Evolutionary conservation across 2,888 invertebrate species (phyloP).

Genomic region (Thecophora atra): DNA sequence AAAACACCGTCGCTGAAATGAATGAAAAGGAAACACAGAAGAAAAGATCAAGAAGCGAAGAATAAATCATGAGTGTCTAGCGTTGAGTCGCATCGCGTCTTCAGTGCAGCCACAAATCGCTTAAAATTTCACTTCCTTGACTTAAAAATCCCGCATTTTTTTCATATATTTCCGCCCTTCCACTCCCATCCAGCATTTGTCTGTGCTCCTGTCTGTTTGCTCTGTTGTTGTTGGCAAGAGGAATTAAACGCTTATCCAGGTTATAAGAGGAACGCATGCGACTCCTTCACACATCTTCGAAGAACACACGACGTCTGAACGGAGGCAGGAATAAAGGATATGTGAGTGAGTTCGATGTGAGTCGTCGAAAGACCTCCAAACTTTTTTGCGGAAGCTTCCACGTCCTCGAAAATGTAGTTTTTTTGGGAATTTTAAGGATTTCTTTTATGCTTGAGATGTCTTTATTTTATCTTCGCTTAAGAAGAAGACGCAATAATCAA

Average conservation of each 20-base stretch:
- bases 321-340: conserved; percentile 10
- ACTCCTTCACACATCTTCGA: conserved; percentile 19
- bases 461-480: neutral
- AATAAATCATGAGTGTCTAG: conserved; percentile 8
- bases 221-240: conserved; percentile 9
- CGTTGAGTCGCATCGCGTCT: neutral
- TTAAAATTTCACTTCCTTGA: conserved; percentile 27
- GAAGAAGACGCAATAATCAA: conserved; percentile 17
- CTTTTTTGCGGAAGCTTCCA: conserved; percentile 12
- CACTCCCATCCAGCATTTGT: neutral
- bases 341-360: conserved; percentile 7
- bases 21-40: conserved; percentile 1
- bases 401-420: conserved; percentile 14
- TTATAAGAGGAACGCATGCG: conserved; percentile 17
- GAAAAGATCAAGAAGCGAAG: neutral
- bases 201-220: conserved; percentile 1
- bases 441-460: conserved; percentile 10
- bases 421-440: neutral
- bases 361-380: conserved; percentile 4
- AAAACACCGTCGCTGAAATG: no score
- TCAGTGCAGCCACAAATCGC: conserved; percentile 30
- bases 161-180: neutral
- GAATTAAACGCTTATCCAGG: conserved; percentile 33
- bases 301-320: neutral
- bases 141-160: neutral